phyloP scores from a whole-genome alignment of 2,888 invertebrate genomes.

The Clivina fossor region DNA sequence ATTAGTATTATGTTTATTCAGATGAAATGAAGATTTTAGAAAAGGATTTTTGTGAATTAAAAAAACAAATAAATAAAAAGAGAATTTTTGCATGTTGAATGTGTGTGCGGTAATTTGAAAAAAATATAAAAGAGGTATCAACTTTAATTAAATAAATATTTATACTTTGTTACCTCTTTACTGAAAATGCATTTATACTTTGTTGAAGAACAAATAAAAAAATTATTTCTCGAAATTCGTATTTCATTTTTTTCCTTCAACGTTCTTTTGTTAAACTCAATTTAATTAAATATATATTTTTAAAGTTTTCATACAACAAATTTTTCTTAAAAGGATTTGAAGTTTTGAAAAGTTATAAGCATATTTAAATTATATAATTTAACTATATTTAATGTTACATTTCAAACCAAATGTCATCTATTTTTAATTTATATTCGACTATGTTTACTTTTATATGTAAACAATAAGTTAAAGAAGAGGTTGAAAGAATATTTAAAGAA shows the following conservation, averaged over 20 bases:
- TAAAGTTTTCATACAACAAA: neutral
- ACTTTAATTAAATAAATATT: neutral
- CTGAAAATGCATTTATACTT: conserved; percentile 6
- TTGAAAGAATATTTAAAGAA: too few species aligned
- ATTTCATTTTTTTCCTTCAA: neutral
- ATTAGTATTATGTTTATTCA: too few species aligned
- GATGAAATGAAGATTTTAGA: too few species aligned
- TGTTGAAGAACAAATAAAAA: conserved; percentile 3
- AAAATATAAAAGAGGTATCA: too few species aligned
- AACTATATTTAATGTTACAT: conserved; percentile 4
- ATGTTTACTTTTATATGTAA: too few species aligned
- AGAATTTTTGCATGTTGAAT: too few species aligned
- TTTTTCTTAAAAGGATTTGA: neutral
- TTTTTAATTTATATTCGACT: too few species aligned
- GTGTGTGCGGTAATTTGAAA: too few species aligned
- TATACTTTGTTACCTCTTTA: conserved; percentile 13
- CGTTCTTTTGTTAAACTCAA: neutral
- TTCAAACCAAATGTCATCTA: too few species aligned
- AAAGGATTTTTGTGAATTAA: too few species aligned
- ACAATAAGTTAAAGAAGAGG: too few species aligned
- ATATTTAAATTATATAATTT: neutral
- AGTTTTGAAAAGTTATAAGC: neutral
- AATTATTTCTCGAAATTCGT: conserved; percentile 5
- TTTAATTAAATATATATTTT: neutral
- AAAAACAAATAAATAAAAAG: too few species aligned